Conservation (phyloP, 2,113 vertebrate species). For the Macquaria australasica region DNA sequence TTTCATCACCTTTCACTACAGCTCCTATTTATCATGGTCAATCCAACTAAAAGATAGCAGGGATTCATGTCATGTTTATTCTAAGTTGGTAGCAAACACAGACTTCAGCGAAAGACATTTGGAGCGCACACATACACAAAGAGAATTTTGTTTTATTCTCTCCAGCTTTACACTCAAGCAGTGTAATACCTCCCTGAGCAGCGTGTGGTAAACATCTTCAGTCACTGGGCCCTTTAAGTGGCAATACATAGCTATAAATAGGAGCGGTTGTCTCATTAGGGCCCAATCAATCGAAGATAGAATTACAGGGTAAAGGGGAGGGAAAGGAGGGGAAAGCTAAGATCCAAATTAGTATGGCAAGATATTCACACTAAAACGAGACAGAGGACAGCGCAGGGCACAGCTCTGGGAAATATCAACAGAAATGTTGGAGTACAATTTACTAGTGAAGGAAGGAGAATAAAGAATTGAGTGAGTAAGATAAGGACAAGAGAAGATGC, state of each 20-base stretch:
- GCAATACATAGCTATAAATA: conserved; percentile 58
- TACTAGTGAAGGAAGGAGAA: neutral
- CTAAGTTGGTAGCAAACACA: conserved; percentile 17
- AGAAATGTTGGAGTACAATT: conserved; percentile 8
- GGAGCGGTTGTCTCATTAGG: conserved; percentile 53
- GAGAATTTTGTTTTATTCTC: neutral
- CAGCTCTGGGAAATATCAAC: conserved; percentile 36
- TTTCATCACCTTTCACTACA: conserved; percentile 34
- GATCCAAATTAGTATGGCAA: conserved; percentile 26
- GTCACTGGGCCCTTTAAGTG: conserved; percentile 49
- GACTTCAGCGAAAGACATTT: neutral
- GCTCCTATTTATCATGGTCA: conserved; percentile 7
- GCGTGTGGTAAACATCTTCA: conserved; percentile 27
- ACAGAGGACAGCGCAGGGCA: conserved; percentile 14
- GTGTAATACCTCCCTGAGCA: conserved; percentile 24
- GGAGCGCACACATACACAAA: neutral
- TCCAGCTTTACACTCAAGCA: conserved; percentile 5
- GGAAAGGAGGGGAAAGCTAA: conserved; percentile 40
- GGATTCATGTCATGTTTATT: conserved; percentile 31
- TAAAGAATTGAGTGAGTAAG: conserved; percentile 9
- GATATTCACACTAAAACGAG: conserved; percentile 30
- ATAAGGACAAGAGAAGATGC: neutral
- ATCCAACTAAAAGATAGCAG: neutral
- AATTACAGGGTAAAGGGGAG: conserved; percentile 48
- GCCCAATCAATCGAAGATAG: conserved; percentile 49